A percentile compares a stretch with the other conserved stretches of the same genome.
Evolutionary conservation across 1,140 invertebrate species (phyloP).

Genomic region (Diorhabda carinulata): DNA sequence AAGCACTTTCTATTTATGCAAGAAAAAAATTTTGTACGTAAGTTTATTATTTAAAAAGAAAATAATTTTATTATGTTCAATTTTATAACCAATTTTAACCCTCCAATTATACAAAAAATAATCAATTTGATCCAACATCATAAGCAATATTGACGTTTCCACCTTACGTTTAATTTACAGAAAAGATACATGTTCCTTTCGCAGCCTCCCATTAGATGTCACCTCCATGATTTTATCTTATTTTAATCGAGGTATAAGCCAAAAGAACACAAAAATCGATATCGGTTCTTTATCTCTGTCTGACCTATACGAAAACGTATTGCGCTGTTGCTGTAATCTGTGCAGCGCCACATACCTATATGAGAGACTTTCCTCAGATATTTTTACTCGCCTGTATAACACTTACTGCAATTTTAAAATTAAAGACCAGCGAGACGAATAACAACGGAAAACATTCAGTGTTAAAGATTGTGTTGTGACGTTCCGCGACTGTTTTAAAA

Average conservation of each 20-base stretch:
- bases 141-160: no score
- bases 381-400: slow-evolving; percentile 14
- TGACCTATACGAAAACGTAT: slow-evolving; percentile 11
- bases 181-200: background rate
- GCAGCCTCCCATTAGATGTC: slow-evolving; percentile 28
- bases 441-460: background rate
- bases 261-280: slow-evolving; percentile 29
- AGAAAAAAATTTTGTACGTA: no score
- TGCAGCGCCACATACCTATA: slow-evolving; percentile 10
- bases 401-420: slow-evolving; percentile 19
- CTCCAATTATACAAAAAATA: no score
- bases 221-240: slow-evolving; percentile 20
- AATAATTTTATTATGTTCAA: no score
- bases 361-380: background rate
- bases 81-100: no score
- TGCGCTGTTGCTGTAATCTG: slow-evolving; percentile 15
- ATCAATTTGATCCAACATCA: no score
- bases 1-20: no score
- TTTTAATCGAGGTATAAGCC: slow-evolving; percentile 17
- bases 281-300: slow-evolving; percentile 16
- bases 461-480: background rate
- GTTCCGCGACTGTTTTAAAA: background rate
- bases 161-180: background rate
- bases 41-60: no score
- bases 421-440: slow-evolving; percentile 13